Conservation (phyloP, 2,888 invertebrate genomes). For the Dysmachus trigonus region DNA sequence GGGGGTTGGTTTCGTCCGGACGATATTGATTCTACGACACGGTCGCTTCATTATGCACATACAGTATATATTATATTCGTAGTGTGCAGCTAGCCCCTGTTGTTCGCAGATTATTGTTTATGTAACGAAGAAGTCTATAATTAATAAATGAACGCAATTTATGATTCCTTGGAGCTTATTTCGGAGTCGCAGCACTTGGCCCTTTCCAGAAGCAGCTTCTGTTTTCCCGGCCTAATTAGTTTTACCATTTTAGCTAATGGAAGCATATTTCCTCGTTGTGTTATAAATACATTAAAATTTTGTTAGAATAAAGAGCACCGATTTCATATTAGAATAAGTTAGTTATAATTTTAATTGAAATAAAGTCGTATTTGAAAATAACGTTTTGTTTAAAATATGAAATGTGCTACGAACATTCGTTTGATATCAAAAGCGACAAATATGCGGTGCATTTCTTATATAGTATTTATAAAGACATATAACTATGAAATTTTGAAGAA, state of each 20-base stretch:
- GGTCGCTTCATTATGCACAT: conserved; percentile 21
- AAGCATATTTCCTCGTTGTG: not conserved
- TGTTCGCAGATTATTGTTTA: conserved; percentile 14
- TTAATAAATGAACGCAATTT: conserved; percentile 21
- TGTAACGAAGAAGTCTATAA: conserved; percentile 19
- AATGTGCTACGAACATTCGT: too few species aligned
- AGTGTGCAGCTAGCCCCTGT: not conserved
- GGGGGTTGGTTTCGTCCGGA: not conserved
- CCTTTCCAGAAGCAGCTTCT: not conserved
- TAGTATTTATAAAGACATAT: too few species aligned
- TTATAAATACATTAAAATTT: not conserved
- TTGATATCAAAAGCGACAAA: too few species aligned
- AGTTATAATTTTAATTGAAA: too few species aligned
- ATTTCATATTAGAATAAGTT: not conserved
- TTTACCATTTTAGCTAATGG: not conserved
- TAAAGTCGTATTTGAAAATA: too few species aligned
- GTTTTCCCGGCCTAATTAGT: not conserved
- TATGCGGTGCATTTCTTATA: too few species aligned
- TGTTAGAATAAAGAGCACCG: not conserved
- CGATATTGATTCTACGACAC: not conserved
- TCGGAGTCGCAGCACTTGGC: not conserved
- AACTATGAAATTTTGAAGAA: too few species aligned
- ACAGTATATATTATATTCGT: not conserved
- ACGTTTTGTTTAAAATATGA: too few species aligned
- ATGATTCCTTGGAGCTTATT: not conserved